Evolutionary conservation across 2,888 invertebrate genomes (phyloP).

Genomic region (Sipha maydis): DNA sequence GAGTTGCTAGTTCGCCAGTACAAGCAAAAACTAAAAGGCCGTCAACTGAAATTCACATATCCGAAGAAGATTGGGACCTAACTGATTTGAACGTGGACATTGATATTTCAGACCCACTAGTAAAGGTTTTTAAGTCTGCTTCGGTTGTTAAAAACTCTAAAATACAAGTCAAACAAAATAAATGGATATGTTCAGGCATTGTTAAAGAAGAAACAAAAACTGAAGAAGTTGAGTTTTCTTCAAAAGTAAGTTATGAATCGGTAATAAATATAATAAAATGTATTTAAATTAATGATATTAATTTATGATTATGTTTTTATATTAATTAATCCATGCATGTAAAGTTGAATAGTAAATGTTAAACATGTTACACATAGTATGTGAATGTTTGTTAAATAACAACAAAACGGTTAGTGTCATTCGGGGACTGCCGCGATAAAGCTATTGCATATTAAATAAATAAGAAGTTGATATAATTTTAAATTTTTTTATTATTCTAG

Average conservation of each 20-base stretch:
- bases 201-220: slow-evolving; percentile 8
- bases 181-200: slow-evolving; percentile 52
- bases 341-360: too few species aligned
- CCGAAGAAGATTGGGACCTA: neutral
- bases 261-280: neutral
- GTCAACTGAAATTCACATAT: neutral
- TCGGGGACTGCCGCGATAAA: too few species aligned
- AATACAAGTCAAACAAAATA: slow-evolving; percentile 59
- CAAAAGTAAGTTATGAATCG: slow-evolving; percentile 23
- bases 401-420: too few species aligned
- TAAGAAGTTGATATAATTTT: too few species aligned
- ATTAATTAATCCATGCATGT: neutral
- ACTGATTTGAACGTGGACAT: slow-evolving; percentile 2
- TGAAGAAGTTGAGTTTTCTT: slow-evolving; percentile 48
- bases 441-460: too few species aligned
- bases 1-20: slow-evolving; percentile 39
- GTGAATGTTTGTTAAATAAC: too few species aligned
- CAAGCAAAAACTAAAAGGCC: slow-evolving; percentile 31
- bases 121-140: slow-evolving; percentile 34
- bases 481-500: too few species aligned
- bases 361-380: too few species aligned
- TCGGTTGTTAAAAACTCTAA: slow-evolving; percentile 43
- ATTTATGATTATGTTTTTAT: neutral
- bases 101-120: slow-evolving; percentile 11
- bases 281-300: neutral